Base-by-base conservation (phyloP, 2,113 vertebrate species). In the Callipepla squamata region DNA sequence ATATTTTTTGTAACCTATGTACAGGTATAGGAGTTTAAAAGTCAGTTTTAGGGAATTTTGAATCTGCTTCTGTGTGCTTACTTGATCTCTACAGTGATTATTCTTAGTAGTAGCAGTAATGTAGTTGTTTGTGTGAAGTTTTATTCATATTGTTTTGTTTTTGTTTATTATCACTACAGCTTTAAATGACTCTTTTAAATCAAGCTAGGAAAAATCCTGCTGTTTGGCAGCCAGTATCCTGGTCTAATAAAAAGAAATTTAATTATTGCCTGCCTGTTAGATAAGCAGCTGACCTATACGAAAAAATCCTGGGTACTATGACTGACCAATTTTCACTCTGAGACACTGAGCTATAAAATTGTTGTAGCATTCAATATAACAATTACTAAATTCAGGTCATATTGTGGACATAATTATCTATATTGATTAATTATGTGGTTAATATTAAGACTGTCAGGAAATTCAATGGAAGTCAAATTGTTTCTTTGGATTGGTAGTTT, bases 211-310 rank as follows among this genome's bases (percentile, higher is more conserved):
- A 84, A 94, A 96, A 96, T 93, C 87, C 74, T 80, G 8, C 66
- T 34, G 11, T 77, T 95, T 96, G 93, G 82, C 85, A 94, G 85
- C 75, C 73, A 96, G 95, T 95, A 96, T 68, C 84, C 50, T 91
- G 84, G 92, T 90, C 85, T 90, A 34, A 47, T 96, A 57, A 47
- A 91, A 74, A 51, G 45, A 93, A 95, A 91, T 95, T 89, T 95
- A 95, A 90, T 95, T 96, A 94, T 84, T 91, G 61, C 45, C 53
- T 93, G 38, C 53, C 76, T 85, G 65, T 30, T 87, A 76, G 62
- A 57, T 95, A 95, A 94, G 84, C 68, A 0, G 75, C 84, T 96
- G 93, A 88, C 93, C 76, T 48, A 48, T 84, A 4, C 81, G 78
- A 95, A 90, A 76, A 84, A 79, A 79, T 81, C 73, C 62, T 6